Conservation (phyloP, 1,140 invertebrate species). For the Triops cancriformis region DNA sequence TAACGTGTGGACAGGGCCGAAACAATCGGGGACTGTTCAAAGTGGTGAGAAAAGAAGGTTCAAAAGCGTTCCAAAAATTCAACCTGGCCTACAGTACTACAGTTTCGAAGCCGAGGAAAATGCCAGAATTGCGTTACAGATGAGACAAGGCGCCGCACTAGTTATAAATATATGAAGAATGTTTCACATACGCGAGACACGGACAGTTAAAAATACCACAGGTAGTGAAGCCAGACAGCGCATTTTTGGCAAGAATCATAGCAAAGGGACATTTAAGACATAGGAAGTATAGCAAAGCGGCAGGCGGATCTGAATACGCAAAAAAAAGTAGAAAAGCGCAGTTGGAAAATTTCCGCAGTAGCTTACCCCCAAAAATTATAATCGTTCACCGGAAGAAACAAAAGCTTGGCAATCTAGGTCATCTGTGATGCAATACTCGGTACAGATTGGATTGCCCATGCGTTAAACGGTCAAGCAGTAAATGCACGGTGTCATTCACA, state of each 20-base stretch:
- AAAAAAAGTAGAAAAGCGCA: background rate
- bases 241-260: conserved; percentile 1
- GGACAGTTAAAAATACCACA: conserved; percentile 11
- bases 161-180: conserved; percentile 11
- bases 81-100: background rate
- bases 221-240: background rate
- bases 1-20: background rate
- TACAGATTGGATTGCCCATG: background rate
- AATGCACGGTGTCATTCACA: background rate
- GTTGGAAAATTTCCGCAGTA: background rate
- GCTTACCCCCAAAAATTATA: background rate
- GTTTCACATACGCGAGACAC: background rate
- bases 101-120: background rate
- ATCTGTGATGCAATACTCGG: background rate
- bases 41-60: background rate
- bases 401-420: background rate
- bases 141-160: background rate
- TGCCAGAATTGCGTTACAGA: background rate
- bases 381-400: background rate
- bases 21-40: background rate
- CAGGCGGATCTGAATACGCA: background rate
- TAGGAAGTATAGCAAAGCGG: background rate
- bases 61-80: background rate
- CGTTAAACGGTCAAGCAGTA: background rate
- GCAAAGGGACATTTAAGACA: background rate